Evolutionary conservation across 1,140 invertebrate genomes (phyloP).

Genomic region (Riptortus pedestris): DNA sequence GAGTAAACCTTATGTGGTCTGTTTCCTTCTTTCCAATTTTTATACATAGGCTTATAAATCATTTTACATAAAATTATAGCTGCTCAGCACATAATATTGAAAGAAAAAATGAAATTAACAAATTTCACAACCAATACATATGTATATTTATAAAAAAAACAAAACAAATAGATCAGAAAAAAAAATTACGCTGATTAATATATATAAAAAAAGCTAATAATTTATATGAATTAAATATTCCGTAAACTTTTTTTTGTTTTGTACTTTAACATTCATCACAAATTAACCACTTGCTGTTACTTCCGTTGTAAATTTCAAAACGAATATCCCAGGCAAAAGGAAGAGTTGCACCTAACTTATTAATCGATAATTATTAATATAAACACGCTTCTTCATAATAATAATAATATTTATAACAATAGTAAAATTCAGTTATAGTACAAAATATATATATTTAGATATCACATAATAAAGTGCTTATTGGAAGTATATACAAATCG

Average conservation of each 20-base stretch:
- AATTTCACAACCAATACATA: neutral
- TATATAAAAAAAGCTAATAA: neutral
- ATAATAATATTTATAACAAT: slow-evolving; percentile 14
- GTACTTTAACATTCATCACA: slow-evolving; percentile 15
- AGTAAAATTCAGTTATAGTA: slow-evolving; percentile 12
- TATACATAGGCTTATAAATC: no score
- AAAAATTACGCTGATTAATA: neutral
- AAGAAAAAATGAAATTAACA: no score
- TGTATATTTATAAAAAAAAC: neutral
- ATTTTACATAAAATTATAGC: no score
- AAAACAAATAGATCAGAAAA: neutral
- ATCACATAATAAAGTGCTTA: slow-evolving; percentile 23
- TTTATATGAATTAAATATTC: neutral
- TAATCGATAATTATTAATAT: slow-evolving; percentile 15
- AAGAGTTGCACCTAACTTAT: slow-evolving; percentile 9
- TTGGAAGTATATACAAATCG: slow-evolving; percentile 16
- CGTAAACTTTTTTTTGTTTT: neutral
- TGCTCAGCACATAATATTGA: no score
- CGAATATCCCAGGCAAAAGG: slow-evolving; percentile 5
- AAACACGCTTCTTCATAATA: slow-evolving; percentile 8
- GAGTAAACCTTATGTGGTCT: slow-evolving; percentile 12
- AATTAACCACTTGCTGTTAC: neutral
- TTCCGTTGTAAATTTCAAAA: slow-evolving; percentile 1
- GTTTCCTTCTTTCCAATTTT: neutral
- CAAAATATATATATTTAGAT: slow-evolving; percentile 20